Conservation (phyloP, 2,113 vertebrate genomes). For the Podiceps cristatus region DNA sequence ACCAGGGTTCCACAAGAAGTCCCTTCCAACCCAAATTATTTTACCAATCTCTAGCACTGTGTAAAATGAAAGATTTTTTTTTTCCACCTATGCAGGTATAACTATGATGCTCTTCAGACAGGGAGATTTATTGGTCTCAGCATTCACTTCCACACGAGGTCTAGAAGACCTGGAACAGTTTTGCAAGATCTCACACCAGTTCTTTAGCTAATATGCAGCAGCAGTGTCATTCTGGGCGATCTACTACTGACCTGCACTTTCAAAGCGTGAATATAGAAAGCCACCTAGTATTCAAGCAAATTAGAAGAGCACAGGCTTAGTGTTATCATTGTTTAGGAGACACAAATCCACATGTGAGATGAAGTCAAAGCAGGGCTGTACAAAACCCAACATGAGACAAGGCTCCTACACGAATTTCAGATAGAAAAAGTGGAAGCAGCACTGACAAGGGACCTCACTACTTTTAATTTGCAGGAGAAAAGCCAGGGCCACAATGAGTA, state of each 20-base stretch:
- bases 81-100: background rate
- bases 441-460: background rate
- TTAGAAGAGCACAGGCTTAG: background rate
- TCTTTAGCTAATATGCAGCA: background rate
- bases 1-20: background rate
- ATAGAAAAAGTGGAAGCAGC: background rate
- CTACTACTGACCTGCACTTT: background rate
- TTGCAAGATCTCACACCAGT: background rate
- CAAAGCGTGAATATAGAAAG: background rate
- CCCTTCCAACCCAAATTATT: background rate
- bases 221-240: background rate
- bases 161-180: background rate
- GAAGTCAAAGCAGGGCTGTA: background rate
- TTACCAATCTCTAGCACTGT: background rate
- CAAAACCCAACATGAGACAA: background rate
- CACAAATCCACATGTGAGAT: background rate
- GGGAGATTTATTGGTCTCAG: background rate
- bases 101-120: background rate
- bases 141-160: background rate
- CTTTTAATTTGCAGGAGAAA: background rate
- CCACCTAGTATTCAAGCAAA: background rate
- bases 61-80: background rate
- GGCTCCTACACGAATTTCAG: background rate
- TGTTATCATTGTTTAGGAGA: background rate
- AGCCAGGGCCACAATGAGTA: background rate